These are phyloP conservation scores for Trichogramma evanescens DNA, from an alignment of 2,888 invertebrate species.

Conservation along the genomic window DNA sequence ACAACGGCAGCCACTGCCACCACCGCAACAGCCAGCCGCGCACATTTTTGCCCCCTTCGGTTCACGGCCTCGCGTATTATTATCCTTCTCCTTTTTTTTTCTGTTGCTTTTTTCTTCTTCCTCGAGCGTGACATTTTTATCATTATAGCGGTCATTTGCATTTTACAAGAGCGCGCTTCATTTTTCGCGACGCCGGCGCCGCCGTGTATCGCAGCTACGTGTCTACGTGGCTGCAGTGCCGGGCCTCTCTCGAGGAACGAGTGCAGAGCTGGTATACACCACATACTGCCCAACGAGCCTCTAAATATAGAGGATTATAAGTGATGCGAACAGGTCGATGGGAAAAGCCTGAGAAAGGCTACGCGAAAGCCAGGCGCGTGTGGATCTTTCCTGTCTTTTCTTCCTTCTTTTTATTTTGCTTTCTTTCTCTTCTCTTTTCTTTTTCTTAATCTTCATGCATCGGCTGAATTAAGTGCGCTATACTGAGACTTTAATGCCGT, in stretches of 20 bases:
- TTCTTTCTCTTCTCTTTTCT: constrained; percentile 6
- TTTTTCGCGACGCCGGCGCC: constrained; percentile 5
- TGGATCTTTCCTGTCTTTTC: constrained; percentile 13
- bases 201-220: background rate
- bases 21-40: too few relatives aligned
- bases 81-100: background rate
- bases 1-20: too few relatives aligned
- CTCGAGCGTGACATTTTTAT: constrained; percentile 7
- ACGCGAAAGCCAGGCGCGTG: background rate
- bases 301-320: background rate
- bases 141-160: constrained; percentile 13
- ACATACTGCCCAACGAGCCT: too few relatives aligned
- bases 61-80: too few relatives aligned
- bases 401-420: constrained; percentile 7
- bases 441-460: background rate
- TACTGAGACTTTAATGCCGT: too few relatives aligned
- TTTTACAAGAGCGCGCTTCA: constrained; percentile 18
- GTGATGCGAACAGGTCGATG: background rate
- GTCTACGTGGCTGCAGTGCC: background rate
- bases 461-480: too few relatives aligned
- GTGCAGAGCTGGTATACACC: too few relatives aligned
- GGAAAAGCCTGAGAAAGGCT: constrained; percentile 2
- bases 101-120: constrained; percentile 12
- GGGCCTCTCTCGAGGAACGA: too few relatives aligned
- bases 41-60: too few relatives aligned